These are phyloP conservation scores for Ceratotherium simum DNA, from an alignment of 2,113 vertebrate genomes.

Conservation along the genomic window DNA sequence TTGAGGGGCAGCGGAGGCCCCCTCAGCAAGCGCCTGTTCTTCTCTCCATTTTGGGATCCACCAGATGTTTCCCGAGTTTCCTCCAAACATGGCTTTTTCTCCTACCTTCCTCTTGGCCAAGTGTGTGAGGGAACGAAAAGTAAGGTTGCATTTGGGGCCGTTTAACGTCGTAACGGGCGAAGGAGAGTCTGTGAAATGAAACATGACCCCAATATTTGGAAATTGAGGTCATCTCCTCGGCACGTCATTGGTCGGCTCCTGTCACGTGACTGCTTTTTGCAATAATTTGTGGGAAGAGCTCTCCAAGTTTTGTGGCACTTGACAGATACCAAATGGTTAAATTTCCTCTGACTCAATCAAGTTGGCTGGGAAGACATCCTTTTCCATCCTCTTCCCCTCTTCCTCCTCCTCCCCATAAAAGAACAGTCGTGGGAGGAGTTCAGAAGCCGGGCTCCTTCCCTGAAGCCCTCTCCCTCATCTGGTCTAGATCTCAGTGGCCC, in stretches of 20 bases:
- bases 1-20: neutral
- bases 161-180: conserved; percentile 69
- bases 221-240: conserved; percentile 78
- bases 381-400: neutral
- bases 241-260: conserved; percentile 7
- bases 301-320: conserved; percentile 65
- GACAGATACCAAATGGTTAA: conserved; percentile 76
- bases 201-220: conserved; percentile 83
- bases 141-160: conserved; percentile 59
- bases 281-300: conserved; percentile 53
- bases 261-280: conserved; percentile 67
- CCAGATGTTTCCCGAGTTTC: conserved; percentile 73
- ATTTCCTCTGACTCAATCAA: conserved; percentile 77
- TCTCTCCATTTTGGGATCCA: neutral
- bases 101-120: conserved; percentile 51
- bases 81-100: conserved; percentile 18
- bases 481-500: neutral
- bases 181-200: conserved; percentile 80
- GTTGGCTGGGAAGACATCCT: conserved; percentile 63
- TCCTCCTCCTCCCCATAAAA: neutral
- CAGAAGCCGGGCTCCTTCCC: neutral
- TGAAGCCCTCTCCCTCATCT: neutral
- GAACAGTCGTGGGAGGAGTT: conserved; percentile 28
- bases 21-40: neutral
- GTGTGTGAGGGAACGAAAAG: conserved; percentile 73